These are phyloP conservation scores for Sebastes jordani DNA, from an alignment of 2,797 vertebrate genomes.

Conservation along the genomic window DNA sequence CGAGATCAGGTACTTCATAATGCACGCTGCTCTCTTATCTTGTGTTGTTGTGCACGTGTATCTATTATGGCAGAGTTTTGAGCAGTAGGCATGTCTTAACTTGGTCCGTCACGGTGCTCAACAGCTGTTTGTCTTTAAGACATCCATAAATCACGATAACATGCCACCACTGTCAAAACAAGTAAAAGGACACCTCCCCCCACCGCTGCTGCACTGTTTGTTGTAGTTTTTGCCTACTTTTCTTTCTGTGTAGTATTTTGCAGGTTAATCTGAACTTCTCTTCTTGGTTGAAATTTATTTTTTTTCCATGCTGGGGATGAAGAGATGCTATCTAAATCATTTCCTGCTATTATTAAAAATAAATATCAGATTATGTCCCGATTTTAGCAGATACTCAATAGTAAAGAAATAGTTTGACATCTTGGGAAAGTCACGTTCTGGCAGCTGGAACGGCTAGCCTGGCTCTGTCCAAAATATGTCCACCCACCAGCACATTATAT, in stretches of 20 bases:
- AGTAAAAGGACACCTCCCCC: background rate
- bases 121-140: constrained; percentile 32
- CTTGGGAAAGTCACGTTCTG: too few species aligned
- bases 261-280: background rate
- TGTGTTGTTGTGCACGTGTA: background rate
- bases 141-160: constrained; percentile 4
- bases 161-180: background rate
- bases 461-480: too few species aligned
- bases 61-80: background rate
- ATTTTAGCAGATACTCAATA: too few species aligned
- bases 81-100: background rate
- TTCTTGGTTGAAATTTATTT: background rate
- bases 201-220: background rate
- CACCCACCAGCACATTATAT: too few species aligned
- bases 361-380: background rate
- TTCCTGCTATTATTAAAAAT: background rate
- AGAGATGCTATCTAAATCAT: background rate
- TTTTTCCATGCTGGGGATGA: background rate
- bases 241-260: background rate
- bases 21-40: background rate
- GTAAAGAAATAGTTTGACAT: too few species aligned
- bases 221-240: background rate
- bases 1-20: background rate
- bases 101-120: background rate
- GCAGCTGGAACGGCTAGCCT: too few species aligned